phyloP scores from a whole-genome alignment of 1,140 invertebrate species.

The Oryctes rhinoceros region DNA sequence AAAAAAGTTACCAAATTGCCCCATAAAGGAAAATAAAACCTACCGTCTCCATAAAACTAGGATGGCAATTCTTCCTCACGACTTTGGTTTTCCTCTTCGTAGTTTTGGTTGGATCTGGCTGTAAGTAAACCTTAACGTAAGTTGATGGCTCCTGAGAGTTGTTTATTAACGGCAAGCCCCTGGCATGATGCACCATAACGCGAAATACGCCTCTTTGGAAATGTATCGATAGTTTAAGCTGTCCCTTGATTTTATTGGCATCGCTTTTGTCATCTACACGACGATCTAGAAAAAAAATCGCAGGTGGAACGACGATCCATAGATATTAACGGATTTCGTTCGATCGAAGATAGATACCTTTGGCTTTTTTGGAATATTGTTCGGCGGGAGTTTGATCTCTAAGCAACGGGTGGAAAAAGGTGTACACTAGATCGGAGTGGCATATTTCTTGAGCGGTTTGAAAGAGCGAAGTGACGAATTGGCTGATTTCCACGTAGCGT shows the following conservation, averaged over 20 bases:
- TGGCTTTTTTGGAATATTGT: conserved; percentile 68
- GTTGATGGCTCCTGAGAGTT: conserved; percentile 84
- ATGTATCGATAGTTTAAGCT: conserved; percentile 78
- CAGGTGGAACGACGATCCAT: not conserved
- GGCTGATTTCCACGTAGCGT: conserved; percentile 84
- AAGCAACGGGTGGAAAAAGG: conserved; percentile 96
- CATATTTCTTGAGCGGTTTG: conserved; percentile 90
- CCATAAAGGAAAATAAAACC: conserved; percentile 44
- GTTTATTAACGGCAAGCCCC: conserved; percentile 78
- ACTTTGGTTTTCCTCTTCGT: conserved; percentile 97
- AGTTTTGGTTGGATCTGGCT: conserved; percentile 85
- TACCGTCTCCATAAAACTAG: conserved; percentile 98
- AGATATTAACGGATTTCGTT: not conserved
- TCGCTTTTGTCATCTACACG: conserved; percentile 48
- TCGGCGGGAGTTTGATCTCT: conserved; percentile 89
- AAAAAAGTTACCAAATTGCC: conserved; percentile 46
- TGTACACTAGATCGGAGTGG: conserved; percentile 96
- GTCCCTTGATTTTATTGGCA: conserved; percentile 56
- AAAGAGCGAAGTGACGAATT: conserved; percentile 88
- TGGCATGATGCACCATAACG: conserved; percentile 89
- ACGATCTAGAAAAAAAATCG: conserved; percentile 43
- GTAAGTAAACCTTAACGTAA: conserved; percentile 94
- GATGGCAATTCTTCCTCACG: conserved; percentile 89
- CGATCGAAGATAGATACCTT: conserved; percentile 64
- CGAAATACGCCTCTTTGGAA: conserved; percentile 82